phyloP scores from a whole-genome alignment of 2,888 invertebrate genomes.

The Kryphioiulus occultus region DNA sequence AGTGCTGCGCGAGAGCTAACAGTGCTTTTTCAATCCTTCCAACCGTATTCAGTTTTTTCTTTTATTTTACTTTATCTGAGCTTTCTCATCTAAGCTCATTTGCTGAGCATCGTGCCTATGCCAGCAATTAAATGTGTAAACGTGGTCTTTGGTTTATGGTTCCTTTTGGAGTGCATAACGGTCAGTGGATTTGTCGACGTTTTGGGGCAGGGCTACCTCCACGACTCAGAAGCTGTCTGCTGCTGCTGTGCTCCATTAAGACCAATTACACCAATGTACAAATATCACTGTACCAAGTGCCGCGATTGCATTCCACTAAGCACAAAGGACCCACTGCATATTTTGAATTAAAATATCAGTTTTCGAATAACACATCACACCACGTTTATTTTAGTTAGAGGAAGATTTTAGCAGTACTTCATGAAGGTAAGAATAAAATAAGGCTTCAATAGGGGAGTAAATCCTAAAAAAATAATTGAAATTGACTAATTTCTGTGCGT shows the following conservation, averaged over 20 bases:
- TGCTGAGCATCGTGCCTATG: constrained; percentile 14
- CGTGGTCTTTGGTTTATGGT: constrained; percentile 6
- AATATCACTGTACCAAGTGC: constrained; percentile 10
- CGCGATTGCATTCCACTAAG: constrained; percentile 35
- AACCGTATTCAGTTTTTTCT: neutral
- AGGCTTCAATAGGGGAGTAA: neutral
- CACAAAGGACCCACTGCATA: constrained; percentile 32
- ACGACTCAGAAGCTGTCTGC: neutral
- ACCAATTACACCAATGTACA: constrained; percentile 30
- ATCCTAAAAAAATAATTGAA: too few species aligned
- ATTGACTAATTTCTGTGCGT: too few species aligned
- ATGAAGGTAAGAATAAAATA: neutral
- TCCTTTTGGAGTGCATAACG: neutral
- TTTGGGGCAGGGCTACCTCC: neutral
- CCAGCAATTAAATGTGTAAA: constrained; percentile 24
- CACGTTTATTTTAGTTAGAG: neutral
- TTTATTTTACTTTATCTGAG: neutral
- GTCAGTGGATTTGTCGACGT: neutral
- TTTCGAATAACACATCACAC: neutral
- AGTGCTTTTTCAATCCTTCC: constrained; percentile 27
- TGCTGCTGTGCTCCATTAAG: neutral
- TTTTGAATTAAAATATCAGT: constrained; percentile 36
- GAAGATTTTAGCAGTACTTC: neutral
- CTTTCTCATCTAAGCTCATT: neutral
- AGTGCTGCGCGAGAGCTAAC: neutral